These are phyloP conservation scores for Pollachius pollachius DNA, from an alignment of 2,113 vertebrate species.

Conservation along the genomic window DNA sequence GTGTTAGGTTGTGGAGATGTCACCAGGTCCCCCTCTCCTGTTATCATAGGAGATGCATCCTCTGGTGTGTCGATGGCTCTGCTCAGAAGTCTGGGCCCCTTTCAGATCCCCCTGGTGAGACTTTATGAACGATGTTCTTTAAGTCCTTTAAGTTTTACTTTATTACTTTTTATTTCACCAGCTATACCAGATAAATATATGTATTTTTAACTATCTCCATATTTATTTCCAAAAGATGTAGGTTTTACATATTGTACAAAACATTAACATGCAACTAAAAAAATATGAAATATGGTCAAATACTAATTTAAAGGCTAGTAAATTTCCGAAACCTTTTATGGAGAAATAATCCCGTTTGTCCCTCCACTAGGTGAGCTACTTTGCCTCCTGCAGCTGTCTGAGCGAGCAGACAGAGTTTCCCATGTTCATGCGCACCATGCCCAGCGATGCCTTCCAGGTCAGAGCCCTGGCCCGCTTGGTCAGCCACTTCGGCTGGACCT, in stretches of 20 bases:
- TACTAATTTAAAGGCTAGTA: background rate
- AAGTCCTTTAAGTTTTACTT: no score
- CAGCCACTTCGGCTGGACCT: constrained; percentile 70
- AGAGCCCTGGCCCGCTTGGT: constrained; percentile 65
- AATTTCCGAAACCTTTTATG: background rate
- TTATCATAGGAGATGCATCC: constrained; percentile 69
- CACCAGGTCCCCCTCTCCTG: constrained; percentile 47
- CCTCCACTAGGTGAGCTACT: constrained; percentile 70
- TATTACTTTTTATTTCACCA: background rate
- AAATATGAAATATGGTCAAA: background rate
- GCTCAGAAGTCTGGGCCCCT: constrained; percentile 64
- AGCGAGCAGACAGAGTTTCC: constrained; percentile 69
- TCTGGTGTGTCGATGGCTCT: constrained; percentile 67
- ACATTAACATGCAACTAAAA: no score
- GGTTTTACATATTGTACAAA: constrained; percentile 8
- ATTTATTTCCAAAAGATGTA: constrained; percentile 9
- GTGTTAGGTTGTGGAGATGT: constrained; percentile 40
- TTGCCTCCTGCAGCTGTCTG: constrained; percentile 73
- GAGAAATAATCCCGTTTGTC: constrained; percentile 14
- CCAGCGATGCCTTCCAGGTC: constrained; percentile 72
- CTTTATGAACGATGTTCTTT: background rate
- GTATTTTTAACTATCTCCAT: background rate
- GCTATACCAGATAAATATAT: background rate
- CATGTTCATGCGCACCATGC: constrained; percentile 75
- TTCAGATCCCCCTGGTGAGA: constrained; percentile 69